A percentile compares a stretch with the other conserved stretches of the same genome.
Evolutionary conservation across 35 echinoderm and acorn worm species (phyloP).

Genomic region (Heliocidaris tuberculata): DNA sequence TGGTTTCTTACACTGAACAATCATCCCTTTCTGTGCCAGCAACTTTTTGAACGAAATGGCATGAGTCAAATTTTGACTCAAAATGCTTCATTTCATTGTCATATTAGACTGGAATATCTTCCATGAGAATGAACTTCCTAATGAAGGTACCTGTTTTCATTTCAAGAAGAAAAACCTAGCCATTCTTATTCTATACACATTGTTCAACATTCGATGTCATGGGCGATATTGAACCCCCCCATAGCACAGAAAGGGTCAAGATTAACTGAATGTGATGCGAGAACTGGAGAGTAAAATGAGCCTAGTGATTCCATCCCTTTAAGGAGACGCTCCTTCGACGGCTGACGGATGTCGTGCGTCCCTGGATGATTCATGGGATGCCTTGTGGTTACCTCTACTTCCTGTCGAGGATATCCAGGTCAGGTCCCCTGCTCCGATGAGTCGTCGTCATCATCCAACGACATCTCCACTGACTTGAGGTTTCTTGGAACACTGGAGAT

Average conservation of each 20-base stretch:
- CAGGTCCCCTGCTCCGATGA: background rate
- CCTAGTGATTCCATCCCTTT: background rate
- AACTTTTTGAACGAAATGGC: too few species aligned
- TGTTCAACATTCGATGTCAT: too few species aligned
- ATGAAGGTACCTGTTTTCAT: too few species aligned
- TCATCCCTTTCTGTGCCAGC: too few species aligned
- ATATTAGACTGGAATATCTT: too few species aligned
- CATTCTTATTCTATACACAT: too few species aligned
- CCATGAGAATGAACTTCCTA: too few species aligned
- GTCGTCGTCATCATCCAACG: background rate
- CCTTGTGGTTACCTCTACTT: conserved; percentile 20
- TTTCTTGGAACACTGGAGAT: background rate
- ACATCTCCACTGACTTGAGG: background rate
- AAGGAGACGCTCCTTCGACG: background rate
- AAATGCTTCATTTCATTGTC: too few species aligned
- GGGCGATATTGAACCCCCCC: too few species aligned
- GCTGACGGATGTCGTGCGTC: background rate
- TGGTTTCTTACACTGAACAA: background rate
- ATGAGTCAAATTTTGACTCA: too few species aligned
- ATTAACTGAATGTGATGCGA: background rate
- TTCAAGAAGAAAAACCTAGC: too few species aligned
- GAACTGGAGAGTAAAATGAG: background rate
- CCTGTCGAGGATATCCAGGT: background rate
- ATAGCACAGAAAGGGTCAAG: too few species aligned
- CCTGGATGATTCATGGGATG: conserved; percentile 29